Base-by-base conservation (phyloP, 1,140 invertebrate genomes). In the Drosophila mayri region DNA sequence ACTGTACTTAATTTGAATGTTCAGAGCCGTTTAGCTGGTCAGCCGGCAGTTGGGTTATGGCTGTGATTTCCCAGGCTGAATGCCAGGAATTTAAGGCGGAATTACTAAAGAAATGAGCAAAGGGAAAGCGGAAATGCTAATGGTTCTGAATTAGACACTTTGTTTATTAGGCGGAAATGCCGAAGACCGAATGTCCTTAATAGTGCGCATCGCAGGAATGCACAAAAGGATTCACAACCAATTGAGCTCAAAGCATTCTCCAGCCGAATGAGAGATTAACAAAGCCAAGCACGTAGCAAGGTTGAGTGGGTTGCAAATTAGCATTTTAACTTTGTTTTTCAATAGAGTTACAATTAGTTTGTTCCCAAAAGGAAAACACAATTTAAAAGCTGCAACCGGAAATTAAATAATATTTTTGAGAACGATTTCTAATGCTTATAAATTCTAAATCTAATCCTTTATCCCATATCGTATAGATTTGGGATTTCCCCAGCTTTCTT, bases 1-100 rank as follows among this genome's bases (percentile, higher is more conserved):
- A 85, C 74, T 86, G 82, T 86, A 85, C 81, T 84, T 85, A 54
- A 84, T 84, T 84, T 85, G 76, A 62, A 67, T 66, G 74, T 41
- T 41, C 49, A 63, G 25, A n/a, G 38, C 43, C 10, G 11, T 20
- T 43, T 11, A 20, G 43, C 41, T 44, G 43, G 64, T 25, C 40
- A 63, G 18, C 20, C 10, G 63, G 49, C 57, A 62, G 32, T 14
- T 18, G 62, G 55, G 41, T 71, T 74, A 81, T 73, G 64, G 46
- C 70, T 70, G 82, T 81, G 78, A 85, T 85, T 85, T 86, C 32
- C 50, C 37, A 1, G 2, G 16, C 10, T 50, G 25, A 59, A 41
- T 64, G 50, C 28, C 49, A 10, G 47, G 37, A 57, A 57, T 79
- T 43, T 12, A 25, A 71, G 35, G 25, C 44, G 14, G 41, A 49